Evolutionary conservation across 2,113 vertebrate genomes (phyloP).

Genomic region (Glaucidium brasilianum): DNA sequence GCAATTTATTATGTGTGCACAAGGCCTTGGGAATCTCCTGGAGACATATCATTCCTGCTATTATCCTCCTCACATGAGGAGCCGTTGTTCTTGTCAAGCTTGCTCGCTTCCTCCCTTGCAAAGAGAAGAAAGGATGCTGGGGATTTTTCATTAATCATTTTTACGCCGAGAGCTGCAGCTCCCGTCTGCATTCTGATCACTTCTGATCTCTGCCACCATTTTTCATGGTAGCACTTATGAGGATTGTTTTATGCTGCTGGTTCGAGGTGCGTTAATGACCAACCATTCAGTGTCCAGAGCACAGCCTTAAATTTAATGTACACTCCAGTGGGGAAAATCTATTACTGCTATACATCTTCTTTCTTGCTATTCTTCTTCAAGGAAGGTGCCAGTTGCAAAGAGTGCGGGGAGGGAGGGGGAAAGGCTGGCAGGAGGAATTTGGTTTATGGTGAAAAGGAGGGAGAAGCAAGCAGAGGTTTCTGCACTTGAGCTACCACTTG

Average conservation of each 20-base stretch:
- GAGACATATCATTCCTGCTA: slow-evolving; percentile 20
- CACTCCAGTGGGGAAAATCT: neutral
- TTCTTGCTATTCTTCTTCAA: neutral
- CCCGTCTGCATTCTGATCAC: slow-evolving; percentile 40
- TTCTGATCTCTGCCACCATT: slow-evolving; percentile 30
- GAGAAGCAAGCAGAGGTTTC: neutral
- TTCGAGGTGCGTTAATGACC: neutral
- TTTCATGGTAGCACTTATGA: neutral
- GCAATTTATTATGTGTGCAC: slow-evolving; percentile 19
- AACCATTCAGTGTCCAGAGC: neutral
- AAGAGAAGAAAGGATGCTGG: slow-evolving; percentile 2
- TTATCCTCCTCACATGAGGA: slow-evolving; percentile 10
- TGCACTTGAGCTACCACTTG: neutral
- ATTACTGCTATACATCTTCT: neutral
- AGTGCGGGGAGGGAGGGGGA: neutral
- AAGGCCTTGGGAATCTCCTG: slow-evolving; percentile 43
- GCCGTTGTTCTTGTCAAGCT: slow-evolving; percentile 30
- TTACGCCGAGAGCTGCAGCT: neutral
- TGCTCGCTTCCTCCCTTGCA: neutral
- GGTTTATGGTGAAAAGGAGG: neutral
- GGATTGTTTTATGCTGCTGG: slow-evolving; percentile 13
- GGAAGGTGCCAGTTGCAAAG: neutral
- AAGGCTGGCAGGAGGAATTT: neutral
- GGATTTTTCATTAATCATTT: slow-evolving; percentile 45
- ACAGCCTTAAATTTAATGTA: neutral